These are phyloP conservation scores for Pangasius krempfi DNA, from an alignment of 2,797 vertebrate genomes.

Conservation along the genomic window DNA sequence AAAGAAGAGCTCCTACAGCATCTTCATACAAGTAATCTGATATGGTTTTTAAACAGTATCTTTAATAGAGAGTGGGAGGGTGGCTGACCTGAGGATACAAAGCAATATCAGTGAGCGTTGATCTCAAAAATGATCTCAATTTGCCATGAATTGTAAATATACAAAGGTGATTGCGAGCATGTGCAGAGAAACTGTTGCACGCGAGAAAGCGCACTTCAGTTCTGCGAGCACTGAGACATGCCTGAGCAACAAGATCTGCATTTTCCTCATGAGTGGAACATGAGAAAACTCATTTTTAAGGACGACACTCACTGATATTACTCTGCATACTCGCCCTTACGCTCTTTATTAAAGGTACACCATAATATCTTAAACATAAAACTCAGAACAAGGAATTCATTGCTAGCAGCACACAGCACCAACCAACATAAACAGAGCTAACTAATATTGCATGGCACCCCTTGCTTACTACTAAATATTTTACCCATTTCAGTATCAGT, in stretches of 20 bases:
- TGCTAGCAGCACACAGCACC: not conserved
- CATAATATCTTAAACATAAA: not conserved
- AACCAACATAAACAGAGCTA: not conserved
- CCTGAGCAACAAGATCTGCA: not conserved
- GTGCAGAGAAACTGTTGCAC: not conserved
- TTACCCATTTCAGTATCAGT: not conserved
- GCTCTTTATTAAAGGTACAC: not conserved
- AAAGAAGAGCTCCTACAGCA: not conserved
- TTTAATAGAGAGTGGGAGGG: not conserved
- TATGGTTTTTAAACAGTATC: not conserved
- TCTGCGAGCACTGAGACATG: not conserved
- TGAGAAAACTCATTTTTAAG: not conserved
- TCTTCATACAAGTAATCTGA: not conserved
- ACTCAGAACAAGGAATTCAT: not conserved
- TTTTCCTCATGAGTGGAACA: not conserved
- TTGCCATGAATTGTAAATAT: not conserved
- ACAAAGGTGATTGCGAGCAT: not conserved
- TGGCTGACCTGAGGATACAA: not conserved
- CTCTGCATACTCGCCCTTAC: not conserved
- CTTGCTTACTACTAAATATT: not conserved
- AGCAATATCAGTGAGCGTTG: not conserved
- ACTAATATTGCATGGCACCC: not conserved
- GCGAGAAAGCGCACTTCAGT: too few species aligned
- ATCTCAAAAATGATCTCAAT: not conserved
- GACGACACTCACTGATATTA: not conserved